Conservation (phyloP, 2,888 invertebrate species). For the Lasiommata megera region DNA sequence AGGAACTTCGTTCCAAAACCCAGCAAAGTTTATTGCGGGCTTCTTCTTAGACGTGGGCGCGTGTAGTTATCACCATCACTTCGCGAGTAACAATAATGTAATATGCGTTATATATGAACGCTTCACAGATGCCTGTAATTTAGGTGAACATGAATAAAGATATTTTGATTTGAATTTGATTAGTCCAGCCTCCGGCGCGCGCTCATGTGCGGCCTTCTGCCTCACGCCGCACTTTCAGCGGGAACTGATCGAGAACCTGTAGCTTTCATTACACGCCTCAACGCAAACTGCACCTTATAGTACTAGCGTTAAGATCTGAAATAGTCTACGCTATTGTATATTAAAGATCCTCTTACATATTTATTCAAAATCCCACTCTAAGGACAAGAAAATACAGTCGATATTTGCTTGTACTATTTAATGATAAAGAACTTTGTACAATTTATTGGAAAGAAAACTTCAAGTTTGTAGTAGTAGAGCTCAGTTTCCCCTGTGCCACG, state of each 20-base stretch:
- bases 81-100: too few relatives aligned
- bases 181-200: too few relatives aligned
- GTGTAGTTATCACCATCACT: too few relatives aligned
- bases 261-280: slow-evolving; percentile 49
- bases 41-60: too few relatives aligned
- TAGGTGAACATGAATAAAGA: too few relatives aligned
- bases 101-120: too few relatives aligned
- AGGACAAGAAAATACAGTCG: background rate
- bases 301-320: background rate
- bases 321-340: background rate
- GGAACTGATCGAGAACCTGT: slow-evolving; percentile 73
- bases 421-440: background rate
- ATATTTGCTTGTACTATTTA: slow-evolving; percentile 2
- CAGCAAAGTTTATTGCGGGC: too few relatives aligned
- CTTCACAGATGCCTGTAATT: too few relatives aligned
- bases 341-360: background rate
- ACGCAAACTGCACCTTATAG: slow-evolving; percentile 31
- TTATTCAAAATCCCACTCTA: slow-evolving; percentile 9
- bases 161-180: too few relatives aligned
- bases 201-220: slow-evolving; percentile 41
- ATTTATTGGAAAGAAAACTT: slow-evolving; percentile 1
- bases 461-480: background rate
- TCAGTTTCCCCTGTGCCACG: slow-evolving; percentile 1
- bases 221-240: slow-evolving; percentile 56
- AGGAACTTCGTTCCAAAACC: too few relatives aligned